Base-by-base conservation (phyloP, 2,888 invertebrate species). In the Pyrrhopygopsis socrates region DNA sequence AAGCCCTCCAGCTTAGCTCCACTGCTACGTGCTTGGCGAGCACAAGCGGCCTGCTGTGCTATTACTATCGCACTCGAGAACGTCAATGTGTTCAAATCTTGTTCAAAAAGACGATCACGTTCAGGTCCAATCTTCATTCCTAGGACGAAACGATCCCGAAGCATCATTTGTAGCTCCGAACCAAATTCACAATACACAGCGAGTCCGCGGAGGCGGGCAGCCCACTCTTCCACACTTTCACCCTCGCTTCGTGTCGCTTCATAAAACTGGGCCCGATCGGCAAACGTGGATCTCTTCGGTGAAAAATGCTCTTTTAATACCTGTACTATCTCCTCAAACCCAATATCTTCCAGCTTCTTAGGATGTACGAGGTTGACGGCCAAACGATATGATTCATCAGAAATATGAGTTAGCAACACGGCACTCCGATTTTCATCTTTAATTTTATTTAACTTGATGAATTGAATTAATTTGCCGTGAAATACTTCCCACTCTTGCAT, bases 191-290 rank as follows among this genome's bases (percentile, higher is more conserved):
- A 88, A 63, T 84, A 77, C 0, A 81, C 78, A 2, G 90, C 87
- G 18, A 90, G 85, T 15, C 90, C 88, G 50, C 90, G 71, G n/a
- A 88, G 41, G 5, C 90, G 76, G 13, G 84, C 92, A 45, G 86
- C 89, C 89, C 90, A 93, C 9, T 90, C 86, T 50, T 87, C 88
- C 27, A 91, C 22, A 24, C 75, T 86, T 75, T 92, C 86, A n/a
- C 74, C 81, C 50, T 50, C 74, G 1, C 45, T 29, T 63, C 78
- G 83, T 0, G 30, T 81, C 22, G 92, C 91, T 41, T 80, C 88
- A 74, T 91, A 91, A 67, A 93, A 92, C 24, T 86, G 4, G 82
- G 34, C 34, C 11, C 34, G 5, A 11, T 34, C 34, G 34, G 34
- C 90, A 71, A 85, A 93, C 1, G 89, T 83, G 6, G 83, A 88